phyloP scores from a whole-genome alignment of 2,113 vertebrate species.

The Hippolais icterina region DNA sequence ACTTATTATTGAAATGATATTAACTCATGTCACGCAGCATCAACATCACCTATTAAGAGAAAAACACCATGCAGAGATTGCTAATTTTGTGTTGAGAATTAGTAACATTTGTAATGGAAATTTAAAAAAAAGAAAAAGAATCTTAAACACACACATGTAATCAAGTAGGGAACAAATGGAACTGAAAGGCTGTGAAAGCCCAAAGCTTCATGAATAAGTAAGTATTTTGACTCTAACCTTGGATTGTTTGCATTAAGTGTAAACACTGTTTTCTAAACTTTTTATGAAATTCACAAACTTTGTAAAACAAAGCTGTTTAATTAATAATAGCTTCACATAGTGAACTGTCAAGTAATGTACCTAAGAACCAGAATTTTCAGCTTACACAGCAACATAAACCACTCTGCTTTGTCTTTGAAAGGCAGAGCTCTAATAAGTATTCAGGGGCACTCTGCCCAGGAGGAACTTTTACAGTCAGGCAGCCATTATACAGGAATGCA shows the following conservation, averaged over 20 bases:
- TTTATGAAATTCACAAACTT: neutral
- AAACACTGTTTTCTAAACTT: neutral
- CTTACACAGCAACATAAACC: neutral
- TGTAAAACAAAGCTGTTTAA: neutral
- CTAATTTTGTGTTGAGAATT: neutral
- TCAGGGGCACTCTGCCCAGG: neutral
- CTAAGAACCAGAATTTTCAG: neutral
- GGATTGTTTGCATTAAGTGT: neutral
- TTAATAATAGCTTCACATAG: neutral
- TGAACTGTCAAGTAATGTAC: neutral
- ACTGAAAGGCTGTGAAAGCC: neutral
- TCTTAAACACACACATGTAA: neutral
- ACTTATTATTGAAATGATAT: neutral
- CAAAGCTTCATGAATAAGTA: neutral
- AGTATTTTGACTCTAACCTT: neutral
- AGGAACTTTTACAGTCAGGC: neutral
- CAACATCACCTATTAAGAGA: neutral
- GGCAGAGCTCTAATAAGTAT: neutral
- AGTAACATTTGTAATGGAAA: neutral
- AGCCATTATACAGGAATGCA: neutral
- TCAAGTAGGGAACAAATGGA: neutral
- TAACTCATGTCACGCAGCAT: neutral
- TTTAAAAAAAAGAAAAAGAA: neutral
- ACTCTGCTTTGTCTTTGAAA: neutral
- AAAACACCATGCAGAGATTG: neutral